Base-by-base conservation (phyloP, 2,888 invertebrate genomes). In the Drosophila villosipedis region DNA sequence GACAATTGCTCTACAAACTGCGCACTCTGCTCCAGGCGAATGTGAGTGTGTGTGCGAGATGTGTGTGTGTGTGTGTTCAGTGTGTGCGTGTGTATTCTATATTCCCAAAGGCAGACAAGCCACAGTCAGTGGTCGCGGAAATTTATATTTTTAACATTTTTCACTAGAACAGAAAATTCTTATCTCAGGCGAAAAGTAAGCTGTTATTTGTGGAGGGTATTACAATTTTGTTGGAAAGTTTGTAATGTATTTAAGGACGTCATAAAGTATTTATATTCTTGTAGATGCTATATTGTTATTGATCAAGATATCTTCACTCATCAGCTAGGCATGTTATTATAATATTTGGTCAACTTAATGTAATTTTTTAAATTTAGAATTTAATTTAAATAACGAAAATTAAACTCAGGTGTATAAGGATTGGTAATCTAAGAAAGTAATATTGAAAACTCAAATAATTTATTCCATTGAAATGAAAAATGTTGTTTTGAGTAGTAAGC, bases 1-100 rank as follows among this genome's bases (percentile, higher is more conserved):
- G 96, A 83, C 96, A 96, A 93, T 94, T 96, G 82, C 94, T 96
- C 69, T 95, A 95, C 92, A 96, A 96, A 92, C 94, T 96, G 91
- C 94, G 96, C 91, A 95, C 95, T 85, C 95, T 96, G 90, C 94
- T 96, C 92, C 95, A 96, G 71, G 94, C 95, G 92, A 95, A 95
- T 94, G 96, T 96, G 93, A 95, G 95, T 84, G 22, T 57, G 49
- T 39, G 43, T n/a, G 41, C 19, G 3, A 1, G 0, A 0, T 43
- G n/a, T 31, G 37, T n/a, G 14, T 47, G 22, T 47, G 47, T 41
- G 14, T 22, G 14, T 7, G n/a, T 9, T 6, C 1, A 7, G 14
- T 22, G 14, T 7, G n/a, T 9, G 12, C 0, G 16, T 54, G 22
- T 33, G 1, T 37, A 39, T 57, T 14, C 39, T 14, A 4, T 28